phyloP scores from a whole-genome alignment of 2,113 vertebrate genomes.

The Sebastes schlegelii region DNA sequence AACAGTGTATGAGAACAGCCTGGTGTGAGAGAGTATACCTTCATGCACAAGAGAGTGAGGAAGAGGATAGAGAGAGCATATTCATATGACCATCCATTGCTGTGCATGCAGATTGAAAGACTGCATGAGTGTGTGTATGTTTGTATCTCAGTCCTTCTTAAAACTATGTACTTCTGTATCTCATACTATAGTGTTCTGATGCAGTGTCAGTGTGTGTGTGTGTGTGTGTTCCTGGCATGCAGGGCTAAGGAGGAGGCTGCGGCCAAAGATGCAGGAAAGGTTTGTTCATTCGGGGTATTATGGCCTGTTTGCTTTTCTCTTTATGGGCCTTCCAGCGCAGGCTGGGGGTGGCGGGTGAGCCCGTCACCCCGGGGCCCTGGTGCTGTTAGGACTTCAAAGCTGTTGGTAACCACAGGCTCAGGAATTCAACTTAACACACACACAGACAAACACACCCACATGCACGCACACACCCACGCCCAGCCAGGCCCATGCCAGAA shows the following conservation, averaged over 20 bases:
- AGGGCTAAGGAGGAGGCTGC: slow-evolving; percentile 31
- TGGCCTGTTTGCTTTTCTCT: slow-evolving; percentile 83
- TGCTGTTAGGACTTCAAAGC: slow-evolving; percentile 82
- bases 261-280: slow-evolving; percentile 67
- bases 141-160: slow-evolving; percentile 18
- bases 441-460: slow-evolving; percentile 30
- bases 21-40: neutral
- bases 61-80: neutral
- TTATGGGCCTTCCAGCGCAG: slow-evolving; percentile 75
- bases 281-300: slow-evolving; percentile 76
- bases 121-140: slow-evolving; percentile 6
- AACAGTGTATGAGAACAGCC: too few species aligned
- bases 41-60: neutral
- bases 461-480: slow-evolving; percentile 16
- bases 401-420: slow-evolving; percentile 81
- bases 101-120: neutral
- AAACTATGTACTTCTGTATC: slow-evolving; percentile 32
- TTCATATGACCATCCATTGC: neutral
- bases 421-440: slow-evolving; percentile 78
- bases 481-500: slow-evolving; percentile 19
- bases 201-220: slow-evolving; percentile 1
- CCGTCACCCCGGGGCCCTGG: slow-evolving; percentile 68
- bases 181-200: slow-evolving; percentile 18
- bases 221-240: slow-evolving; percentile 32
- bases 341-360: slow-evolving; percentile 67